Conservation (phyloP, 2,888 invertebrate species). For the Meiosimyza decipiens region DNA sequence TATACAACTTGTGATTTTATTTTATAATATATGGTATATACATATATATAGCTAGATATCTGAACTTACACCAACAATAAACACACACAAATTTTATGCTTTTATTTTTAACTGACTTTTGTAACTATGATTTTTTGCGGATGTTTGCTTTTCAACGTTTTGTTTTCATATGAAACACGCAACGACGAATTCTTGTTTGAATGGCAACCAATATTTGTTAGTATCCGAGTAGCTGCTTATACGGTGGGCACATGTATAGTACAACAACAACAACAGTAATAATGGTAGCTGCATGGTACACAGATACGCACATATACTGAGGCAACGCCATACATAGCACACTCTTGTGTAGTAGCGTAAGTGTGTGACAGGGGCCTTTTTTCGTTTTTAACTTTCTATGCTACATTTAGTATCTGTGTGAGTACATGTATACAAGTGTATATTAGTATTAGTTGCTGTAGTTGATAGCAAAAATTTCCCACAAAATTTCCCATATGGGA, state of each 20-base stretch:
- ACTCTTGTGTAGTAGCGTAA: constrained; percentile 22
- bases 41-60: no score
- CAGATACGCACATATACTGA: constrained; percentile 19
- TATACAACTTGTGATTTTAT: no score
- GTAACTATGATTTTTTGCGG: constrained; percentile 57
- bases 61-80: no score
- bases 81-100: constrained; percentile 24
- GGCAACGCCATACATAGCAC: background rate
- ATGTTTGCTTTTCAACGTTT: constrained; percentile 69
- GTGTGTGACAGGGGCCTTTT: constrained; percentile 23
- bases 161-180: constrained; percentile 67
- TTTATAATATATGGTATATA: no score
- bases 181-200: constrained; percentile 57
- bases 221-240: constrained; percentile 51
- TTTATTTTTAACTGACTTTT: constrained; percentile 37
- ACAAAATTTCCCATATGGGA: constrained; percentile 5
- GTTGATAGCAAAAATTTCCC: constrained; percentile 24
- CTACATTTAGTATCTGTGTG: constrained; percentile 11
- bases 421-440: background rate
- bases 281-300: background rate
- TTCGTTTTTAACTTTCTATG: background rate
- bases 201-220: constrained; percentile 45
- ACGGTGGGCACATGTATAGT: constrained; percentile 13
- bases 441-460: background rate
- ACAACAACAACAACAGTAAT: constrained; percentile 11